Evolutionary conservation across 2,888 invertebrate species (phyloP).

Genomic region (Danaus chrysippus): DNA sequence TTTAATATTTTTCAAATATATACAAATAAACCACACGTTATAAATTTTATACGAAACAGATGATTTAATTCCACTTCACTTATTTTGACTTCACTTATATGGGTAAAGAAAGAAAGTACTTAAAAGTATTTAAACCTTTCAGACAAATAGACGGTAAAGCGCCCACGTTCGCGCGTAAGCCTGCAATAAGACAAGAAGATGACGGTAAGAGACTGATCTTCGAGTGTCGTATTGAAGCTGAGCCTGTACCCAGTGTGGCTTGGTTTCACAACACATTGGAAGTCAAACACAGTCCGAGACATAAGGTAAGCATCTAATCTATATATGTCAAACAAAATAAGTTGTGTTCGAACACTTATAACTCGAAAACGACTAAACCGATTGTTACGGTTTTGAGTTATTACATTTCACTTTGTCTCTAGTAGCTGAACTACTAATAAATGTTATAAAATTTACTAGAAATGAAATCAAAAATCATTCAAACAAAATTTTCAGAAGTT

Average conservation of each 20-base stretch:
- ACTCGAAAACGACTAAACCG: no score
- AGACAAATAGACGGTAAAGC: slow-evolving; percentile 99
- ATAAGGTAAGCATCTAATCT: slow-evolving; percentile 82
- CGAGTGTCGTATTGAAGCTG: slow-evolving; percentile 96
- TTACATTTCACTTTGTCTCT: no score
- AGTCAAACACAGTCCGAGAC: slow-evolving; percentile 89
- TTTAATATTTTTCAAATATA: background rate
- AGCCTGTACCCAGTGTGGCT: slow-evolving; percentile 91
- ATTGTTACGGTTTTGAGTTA: no score
- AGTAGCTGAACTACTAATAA: no score
- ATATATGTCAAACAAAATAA: background rate
- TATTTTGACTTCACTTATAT: slow-evolving; percentile 6
- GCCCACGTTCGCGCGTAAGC: slow-evolving; percentile 98
- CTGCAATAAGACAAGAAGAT: slow-evolving; percentile 97
- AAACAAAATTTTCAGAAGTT: no score
- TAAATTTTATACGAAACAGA: background rate
- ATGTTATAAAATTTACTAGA: no score
- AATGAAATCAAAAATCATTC: no score
- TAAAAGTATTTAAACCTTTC: slow-evolving; percentile 27
- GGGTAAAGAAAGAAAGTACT: slow-evolving; percentile 34
- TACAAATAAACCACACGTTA: no score
- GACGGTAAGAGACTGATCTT: slow-evolving; percentile 95
- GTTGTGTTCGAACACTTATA: background rate
- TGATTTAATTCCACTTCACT: background rate
- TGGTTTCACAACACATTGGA: slow-evolving; percentile 94